Conservation (phyloP, 1,140 invertebrate genomes). For the Drosophila yakuba region DNA sequence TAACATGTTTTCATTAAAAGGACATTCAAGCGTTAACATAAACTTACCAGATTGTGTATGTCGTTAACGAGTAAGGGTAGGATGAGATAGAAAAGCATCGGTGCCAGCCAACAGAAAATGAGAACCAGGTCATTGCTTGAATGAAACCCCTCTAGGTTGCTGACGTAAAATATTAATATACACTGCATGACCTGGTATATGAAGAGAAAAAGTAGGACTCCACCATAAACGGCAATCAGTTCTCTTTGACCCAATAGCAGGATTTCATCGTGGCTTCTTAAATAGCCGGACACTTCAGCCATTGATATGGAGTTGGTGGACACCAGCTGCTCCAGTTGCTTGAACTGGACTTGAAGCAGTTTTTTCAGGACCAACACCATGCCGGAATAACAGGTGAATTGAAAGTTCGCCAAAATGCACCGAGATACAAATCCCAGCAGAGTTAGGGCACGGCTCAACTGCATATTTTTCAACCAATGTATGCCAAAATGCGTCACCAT, state of each 20-base stretch:
- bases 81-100: conserved; percentile 42
- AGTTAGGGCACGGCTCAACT: conserved; percentile 8
- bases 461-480: conserved; percentile 6
- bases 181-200: conserved; percentile 36
- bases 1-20: conserved; percentile 1
- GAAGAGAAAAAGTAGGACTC: conserved; percentile 41
- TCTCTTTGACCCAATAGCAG: conserved; percentile 37
- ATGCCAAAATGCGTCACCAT: background rate
- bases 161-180: conserved; percentile 34
- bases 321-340: conserved; percentile 13
- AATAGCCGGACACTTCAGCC: conserved; percentile 2
- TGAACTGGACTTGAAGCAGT: conserved; percentile 17
- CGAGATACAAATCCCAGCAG: conserved; percentile 29
- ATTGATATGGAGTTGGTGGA: background rate
- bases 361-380: conserved; percentile 29
- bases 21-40: conserved; percentile 16
- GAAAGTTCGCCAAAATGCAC: conserved; percentile 35
- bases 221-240: conserved; percentile 45
- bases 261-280: conserved; percentile 41
- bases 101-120: conserved; percentile 36
- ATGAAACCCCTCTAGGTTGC: conserved; percentile 12
- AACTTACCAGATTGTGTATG: conserved; percentile 55
- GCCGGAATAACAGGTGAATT: conserved; percentile 37
- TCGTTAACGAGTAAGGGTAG: conserved; percentile 47
- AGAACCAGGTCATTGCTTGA: background rate